Base-by-base conservation (phyloP, 30 jellyfish, hydroid and myxozoan species). In the Sanderia malayensis region DNA sequence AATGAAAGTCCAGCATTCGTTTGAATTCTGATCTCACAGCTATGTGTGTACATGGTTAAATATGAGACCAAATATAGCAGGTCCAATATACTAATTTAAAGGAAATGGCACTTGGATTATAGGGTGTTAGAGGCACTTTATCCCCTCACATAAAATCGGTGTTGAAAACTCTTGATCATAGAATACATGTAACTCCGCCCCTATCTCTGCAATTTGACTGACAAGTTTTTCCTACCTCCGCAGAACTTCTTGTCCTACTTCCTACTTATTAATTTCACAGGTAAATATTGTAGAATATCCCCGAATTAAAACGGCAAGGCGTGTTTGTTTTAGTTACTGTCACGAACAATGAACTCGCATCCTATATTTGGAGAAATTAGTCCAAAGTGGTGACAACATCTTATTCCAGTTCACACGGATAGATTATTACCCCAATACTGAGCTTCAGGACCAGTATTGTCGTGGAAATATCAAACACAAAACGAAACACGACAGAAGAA, bases 101-200 rank as follows among this genome's bases (percentile, higher is more conserved):
- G 86, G 86, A 75, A 75, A 75, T 75, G 44, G 71, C 86, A 75
- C 86, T 75, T 59, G 70, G 71, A 34, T 24, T 61, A 60, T 59
- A 52, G 23, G 53, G 78, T 58, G 71, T 44, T 60, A 75, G 24
- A 71, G 68, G 31, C 53, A 69, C 1, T 66, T 41, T 28, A 32
- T 33, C 62, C 46, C 21, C 15, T 26, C 44, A 44, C 79, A n/a
- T 11, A 37, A n/a, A 19, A 63, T 15, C 32, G 0, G 68, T 66
- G 89, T 17, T 78, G 89, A 78, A 28, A 65, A 24, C 28, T 49
- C 49, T 78, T 67, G 27, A 62, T 46, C 70, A 66, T 32, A 49
- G 33, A 65, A 33, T 49, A 55, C 31, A 63, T 31, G 53, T 62
- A 55, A 65, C 89, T 66, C 89, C 89, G 77, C 89, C 89, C 73